A percentile compares a stretch with the other conserved stretches of the same genome.
phyloP scores from a whole-genome alignment of 2,797 vertebrate genomes.

The Gambelia wislizenii region DNA sequence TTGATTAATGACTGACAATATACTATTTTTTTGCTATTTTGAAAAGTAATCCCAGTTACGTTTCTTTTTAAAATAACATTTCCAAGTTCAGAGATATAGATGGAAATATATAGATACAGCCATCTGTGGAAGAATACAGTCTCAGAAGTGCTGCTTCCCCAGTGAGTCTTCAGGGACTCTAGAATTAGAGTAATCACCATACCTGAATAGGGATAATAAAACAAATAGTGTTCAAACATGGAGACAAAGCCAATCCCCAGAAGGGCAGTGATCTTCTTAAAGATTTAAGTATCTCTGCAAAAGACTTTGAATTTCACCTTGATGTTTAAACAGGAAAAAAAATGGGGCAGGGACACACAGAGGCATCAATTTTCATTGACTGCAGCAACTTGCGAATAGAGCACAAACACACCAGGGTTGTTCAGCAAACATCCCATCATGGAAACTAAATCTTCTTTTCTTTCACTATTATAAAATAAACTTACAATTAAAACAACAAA shows the following conservation, averaged over 20 bases:
- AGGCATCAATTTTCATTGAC: constrained; percentile 71
- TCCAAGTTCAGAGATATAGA: no score
- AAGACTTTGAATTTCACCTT: constrained; percentile 80
- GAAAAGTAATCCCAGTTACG: no score
- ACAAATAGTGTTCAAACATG: constrained; percentile 68
- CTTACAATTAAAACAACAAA: neutral
- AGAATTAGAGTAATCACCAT: constrained; percentile 56
- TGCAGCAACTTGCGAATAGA: constrained; percentile 69
- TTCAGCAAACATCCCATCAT: neutral
- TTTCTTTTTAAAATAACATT: no score
- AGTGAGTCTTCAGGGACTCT: constrained; percentile 55
- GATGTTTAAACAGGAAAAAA: constrained; percentile 73
- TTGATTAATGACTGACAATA: no score
- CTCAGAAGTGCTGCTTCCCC: constrained; percentile 17
- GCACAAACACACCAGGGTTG: neutral
- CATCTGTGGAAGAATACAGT: no score
- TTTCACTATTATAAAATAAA: neutral
- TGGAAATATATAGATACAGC: no score
- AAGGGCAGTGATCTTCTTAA: constrained; percentile 71
- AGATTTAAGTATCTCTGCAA: constrained; percentile 69
- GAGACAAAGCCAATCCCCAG: constrained; percentile 74
- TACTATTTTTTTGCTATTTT: no score
- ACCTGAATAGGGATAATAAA: constrained; percentile 71
- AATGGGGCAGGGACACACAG: constrained; percentile 39
- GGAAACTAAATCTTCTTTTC: neutral